Conservation (phyloP, 2,797 vertebrate species). For the Psittacula derbiana region DNA sequence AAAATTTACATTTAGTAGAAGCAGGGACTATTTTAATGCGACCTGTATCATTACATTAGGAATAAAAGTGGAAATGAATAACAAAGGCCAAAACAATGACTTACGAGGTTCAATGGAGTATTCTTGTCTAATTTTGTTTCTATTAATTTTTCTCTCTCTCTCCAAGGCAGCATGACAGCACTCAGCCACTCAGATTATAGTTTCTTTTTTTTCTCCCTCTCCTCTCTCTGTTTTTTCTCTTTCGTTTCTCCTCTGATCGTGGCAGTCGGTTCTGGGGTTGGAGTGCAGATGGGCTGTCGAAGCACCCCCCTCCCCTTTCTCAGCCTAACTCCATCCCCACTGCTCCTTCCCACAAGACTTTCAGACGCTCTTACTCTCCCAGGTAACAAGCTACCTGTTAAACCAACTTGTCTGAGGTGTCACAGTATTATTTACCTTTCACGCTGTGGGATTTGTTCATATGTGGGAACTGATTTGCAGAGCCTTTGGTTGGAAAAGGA, state of each 20-base stretch:
- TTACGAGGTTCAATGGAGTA: slow-evolving; percentile 28
- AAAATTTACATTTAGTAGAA: not conserved
- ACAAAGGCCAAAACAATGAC: not conserved
- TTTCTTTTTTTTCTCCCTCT: slow-evolving; percentile 74
- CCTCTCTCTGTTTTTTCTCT: slow-evolving; percentile 63
- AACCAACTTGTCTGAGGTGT: slow-evolving; percentile 75
- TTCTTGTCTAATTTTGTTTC: slow-evolving; percentile 76
- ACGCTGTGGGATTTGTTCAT: not conserved
- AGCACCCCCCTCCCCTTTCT: slow-evolving; percentile 89
- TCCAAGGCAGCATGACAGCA: slow-evolving; percentile 69
- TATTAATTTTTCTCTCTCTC: slow-evolving; percentile 69
- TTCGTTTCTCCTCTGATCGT: slow-evolving; percentile 75
- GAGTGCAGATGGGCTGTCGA: slow-evolving; percentile 94
- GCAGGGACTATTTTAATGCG: not conserved
- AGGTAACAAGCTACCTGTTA: slow-evolving; percentile 89
- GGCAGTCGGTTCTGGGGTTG: slow-evolving; percentile 97
- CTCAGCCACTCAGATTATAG: slow-evolving; percentile 80
- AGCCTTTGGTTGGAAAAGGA: not conserved
- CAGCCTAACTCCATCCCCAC: slow-evolving; percentile 92
- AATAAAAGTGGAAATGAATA: not conserved
- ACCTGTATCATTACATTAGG: not conserved
- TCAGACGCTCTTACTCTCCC: slow-evolving; percentile 94
- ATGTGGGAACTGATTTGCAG: not conserved
- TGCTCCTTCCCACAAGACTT: slow-evolving; percentile 92
- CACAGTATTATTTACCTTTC: slow-evolving; percentile 79